Conservation (phyloP, 2,888 invertebrate genomes). For the Leptarthrus brevirostris region DNA sequence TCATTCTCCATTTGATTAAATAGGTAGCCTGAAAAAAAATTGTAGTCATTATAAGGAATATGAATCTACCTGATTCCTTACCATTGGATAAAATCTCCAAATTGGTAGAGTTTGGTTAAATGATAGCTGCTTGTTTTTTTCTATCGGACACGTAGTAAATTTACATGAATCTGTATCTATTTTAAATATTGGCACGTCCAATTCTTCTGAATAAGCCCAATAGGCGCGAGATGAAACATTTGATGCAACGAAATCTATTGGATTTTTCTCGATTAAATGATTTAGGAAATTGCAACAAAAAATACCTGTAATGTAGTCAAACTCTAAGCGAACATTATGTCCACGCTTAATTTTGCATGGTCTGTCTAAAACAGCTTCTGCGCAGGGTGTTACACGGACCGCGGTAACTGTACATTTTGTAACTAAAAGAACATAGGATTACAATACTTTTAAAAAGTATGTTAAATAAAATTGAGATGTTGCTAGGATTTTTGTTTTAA, state of each 20-base stretch:
- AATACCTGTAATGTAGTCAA: slow-evolving; percentile 74
- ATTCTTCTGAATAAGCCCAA: slow-evolving; percentile 69
- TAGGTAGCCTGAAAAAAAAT: slow-evolving; percentile 70
- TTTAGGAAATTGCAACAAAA: too few species aligned
- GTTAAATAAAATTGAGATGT: too few species aligned
- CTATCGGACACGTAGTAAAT: slow-evolving; percentile 71
- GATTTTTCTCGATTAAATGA: too few species aligned
- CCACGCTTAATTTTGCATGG: slow-evolving; percentile 72
- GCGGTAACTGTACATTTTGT: slow-evolving; percentile 72
- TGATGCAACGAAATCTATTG: slow-evolving; percentile 67
- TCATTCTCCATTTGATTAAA: slow-evolving; percentile 73
- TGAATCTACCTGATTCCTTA: slow-evolving; percentile 62
- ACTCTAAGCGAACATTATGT: slow-evolving; percentile 68
- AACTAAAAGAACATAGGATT: too few species aligned
- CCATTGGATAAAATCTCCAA: slow-evolving; percentile 69
- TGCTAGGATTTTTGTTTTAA: too few species aligned
- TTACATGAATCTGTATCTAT: slow-evolving; percentile 70
- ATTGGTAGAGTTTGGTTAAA: slow-evolving; percentile 69
- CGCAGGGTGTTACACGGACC: slow-evolving; percentile 74
- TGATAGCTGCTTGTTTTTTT: slow-evolving; percentile 66
- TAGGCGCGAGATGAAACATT: slow-evolving; percentile 67
- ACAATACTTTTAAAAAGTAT: too few species aligned
- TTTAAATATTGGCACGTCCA: slow-evolving; percentile 70
- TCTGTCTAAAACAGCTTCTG: slow-evolving; percentile 66
- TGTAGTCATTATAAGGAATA: not conserved